Evolutionary conservation across 2,888 invertebrate genomes (phyloP).

Genomic region (Adelphocoris suturalis): DNA sequence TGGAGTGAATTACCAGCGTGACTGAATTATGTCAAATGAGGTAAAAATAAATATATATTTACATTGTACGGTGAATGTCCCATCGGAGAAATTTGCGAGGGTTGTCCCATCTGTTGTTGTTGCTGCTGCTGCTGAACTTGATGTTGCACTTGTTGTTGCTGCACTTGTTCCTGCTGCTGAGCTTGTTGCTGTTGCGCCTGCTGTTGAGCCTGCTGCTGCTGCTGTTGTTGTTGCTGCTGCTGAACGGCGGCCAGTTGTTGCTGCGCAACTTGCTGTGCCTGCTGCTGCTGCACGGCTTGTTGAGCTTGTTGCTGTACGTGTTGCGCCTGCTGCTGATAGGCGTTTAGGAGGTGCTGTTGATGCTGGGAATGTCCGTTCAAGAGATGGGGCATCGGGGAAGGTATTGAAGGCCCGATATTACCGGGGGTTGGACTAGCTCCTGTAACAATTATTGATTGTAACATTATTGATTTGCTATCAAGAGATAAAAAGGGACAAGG

Average conservation of each 20-base stretch:
- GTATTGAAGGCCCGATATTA: constrained; percentile 71
- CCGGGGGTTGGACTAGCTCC: constrained; percentile 74
- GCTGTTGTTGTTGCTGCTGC: constrained; percentile 73
- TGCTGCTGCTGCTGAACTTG: constrained; percentile 73
- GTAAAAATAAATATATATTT: constrained; percentile 45
- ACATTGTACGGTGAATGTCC: constrained; percentile 72
- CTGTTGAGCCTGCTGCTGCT: constrained; percentile 66
- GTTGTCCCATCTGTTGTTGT: constrained; percentile 76
- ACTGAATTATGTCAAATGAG: background rate
- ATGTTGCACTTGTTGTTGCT: constrained; percentile 71
- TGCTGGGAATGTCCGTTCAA: constrained; percentile 74
- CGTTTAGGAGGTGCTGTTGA: constrained; percentile 73
- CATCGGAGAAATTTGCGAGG: constrained; percentile 73
- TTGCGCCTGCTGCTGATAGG: constrained; percentile 83
- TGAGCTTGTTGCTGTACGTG: constrained; percentile 79
- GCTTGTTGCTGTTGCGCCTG: constrained; percentile 77
- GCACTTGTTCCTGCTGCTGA: constrained; percentile 74
- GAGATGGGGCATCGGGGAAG: constrained; percentile 74
- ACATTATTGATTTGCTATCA: too few species aligned
- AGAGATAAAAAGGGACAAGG: too few species aligned
- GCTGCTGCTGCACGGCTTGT: constrained; percentile 77
- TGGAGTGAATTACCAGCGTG: too few species aligned
- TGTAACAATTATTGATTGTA: constrained; percentile 56
- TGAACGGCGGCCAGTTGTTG: constrained; percentile 81
- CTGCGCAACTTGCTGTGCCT: constrained; percentile 78